phyloP scores from a whole-genome alignment of 2,113 vertebrate genomes.

The Alexandromys fortis region DNA sequence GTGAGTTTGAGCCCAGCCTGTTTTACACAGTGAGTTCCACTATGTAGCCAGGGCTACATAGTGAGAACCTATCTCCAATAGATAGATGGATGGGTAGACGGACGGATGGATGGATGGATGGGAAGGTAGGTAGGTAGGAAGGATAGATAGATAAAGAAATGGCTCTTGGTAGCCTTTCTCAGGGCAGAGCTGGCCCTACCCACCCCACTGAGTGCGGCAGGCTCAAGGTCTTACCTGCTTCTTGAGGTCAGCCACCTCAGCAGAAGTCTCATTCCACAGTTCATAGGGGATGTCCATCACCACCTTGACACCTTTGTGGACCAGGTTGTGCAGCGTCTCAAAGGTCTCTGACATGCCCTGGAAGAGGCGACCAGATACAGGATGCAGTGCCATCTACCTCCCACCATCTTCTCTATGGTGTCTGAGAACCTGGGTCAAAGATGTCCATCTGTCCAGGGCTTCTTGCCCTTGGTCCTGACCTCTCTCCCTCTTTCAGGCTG shows the following conservation, averaged over 20 bases:
- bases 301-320: slow-evolving; percentile 98
- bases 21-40: not conserved
- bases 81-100: not conserved
- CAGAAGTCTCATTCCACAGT: slow-evolving; percentile 98
- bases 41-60: not conserved
- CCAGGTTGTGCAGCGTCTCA: slow-evolving; percentile 96
- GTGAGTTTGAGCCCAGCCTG: not conserved
- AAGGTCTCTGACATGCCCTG: slow-evolving; percentile 99
- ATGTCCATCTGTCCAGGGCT: not conserved
- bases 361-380: not conserved
- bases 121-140: too few relatives aligned
- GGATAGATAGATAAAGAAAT: not conserved
- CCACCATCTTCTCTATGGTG: not conserved
- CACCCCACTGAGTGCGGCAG: rapidly evolving
- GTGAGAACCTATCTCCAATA: too few relatives aligned
- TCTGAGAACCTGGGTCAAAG: not conserved
- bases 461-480: not conserved
- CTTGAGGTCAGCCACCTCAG: slow-evolving; percentile 97
- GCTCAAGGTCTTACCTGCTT: slow-evolving; percentile 90
- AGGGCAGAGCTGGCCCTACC: not conserved
- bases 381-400: not conserved
- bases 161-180: not conserved
- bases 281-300: slow-evolving; percentile 99
- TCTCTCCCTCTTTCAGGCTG: not conserved
- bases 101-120: too few relatives aligned